Conservation (phyloP, 2,797 vertebrate species). For the Hemibagrus guttatus region DNA sequence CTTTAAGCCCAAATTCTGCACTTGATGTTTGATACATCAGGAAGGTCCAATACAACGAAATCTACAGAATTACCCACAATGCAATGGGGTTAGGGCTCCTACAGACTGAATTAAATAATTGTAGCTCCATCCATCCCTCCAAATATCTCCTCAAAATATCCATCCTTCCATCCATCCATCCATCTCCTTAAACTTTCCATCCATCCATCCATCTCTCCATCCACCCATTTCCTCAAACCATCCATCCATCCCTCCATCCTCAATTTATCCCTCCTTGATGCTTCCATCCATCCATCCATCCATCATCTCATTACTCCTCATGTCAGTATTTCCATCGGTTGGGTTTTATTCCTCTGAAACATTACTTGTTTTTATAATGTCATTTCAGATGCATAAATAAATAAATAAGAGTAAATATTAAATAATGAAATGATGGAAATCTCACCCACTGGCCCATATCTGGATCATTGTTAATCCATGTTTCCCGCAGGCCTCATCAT, state of each 20-base stretch:
- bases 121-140: neutral
- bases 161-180: neutral
- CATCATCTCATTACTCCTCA: neutral
- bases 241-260: neutral
- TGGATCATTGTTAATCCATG: constrained; percentile 14
- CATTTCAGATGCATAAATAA: neutral
- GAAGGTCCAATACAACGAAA: neutral
- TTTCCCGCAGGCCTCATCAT: constrained; percentile 85
- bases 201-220: neutral
- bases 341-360: neutral
- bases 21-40: neutral
- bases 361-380: neutral
- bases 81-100: neutral
- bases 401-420: neutral
- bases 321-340: neutral
- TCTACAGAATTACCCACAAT: neutral
- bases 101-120: neutral
- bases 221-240: neutral
- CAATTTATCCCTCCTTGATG: neutral
- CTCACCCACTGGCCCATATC: neutral
- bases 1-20: neutral
- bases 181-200: neutral
- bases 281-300: neutral
- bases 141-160: neutral
- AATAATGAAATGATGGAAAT: neutral